These are phyloP conservation scores for Zaprionus ghesquierei DNA, from an alignment of 1,140 invertebrate genomes.

Conservation along the genomic window DNA sequence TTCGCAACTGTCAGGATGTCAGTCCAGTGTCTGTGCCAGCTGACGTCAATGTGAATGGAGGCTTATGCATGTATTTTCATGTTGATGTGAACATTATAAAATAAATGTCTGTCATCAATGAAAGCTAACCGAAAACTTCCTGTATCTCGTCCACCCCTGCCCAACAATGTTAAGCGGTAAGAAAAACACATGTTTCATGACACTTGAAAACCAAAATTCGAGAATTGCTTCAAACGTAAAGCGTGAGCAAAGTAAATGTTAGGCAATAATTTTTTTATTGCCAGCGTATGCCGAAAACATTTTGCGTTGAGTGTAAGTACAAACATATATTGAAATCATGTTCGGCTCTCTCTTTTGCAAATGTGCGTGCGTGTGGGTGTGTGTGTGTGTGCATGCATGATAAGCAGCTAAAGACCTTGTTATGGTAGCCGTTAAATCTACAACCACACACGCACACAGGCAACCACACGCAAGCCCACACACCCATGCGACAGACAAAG, in stretches of 20 bases:
- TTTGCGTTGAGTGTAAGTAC: constrained; percentile 62
- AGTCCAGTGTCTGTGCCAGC: constrained; percentile 41
- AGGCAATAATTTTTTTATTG: constrained; percentile 77
- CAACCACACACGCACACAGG: constrained; percentile 19
- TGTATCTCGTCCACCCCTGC: background rate
- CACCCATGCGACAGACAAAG: constrained; percentile 11
- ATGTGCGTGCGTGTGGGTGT: constrained; percentile 6
- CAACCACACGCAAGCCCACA: background rate
- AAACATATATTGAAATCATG: constrained; percentile 64
- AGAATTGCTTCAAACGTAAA: constrained; percentile 49
- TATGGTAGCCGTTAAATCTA: constrained; percentile 67
- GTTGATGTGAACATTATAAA: constrained; percentile 24
- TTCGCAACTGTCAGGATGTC: constrained; percentile 32
- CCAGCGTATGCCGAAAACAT: constrained; percentile 59
- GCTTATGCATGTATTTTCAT: constrained; percentile 27
- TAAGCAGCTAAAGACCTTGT: constrained; percentile 67
- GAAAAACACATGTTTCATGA: constrained; percentile 67
- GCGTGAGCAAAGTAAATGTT: constrained; percentile 42
- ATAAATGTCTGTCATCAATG: constrained; percentile 38
- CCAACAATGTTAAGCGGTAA: background rate
- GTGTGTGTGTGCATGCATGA: constrained; percentile 26
- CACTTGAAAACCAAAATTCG: constrained; percentile 55
- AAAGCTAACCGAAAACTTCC: constrained; percentile 9
- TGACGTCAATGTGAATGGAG: constrained; percentile 52
- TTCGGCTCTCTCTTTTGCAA: constrained; percentile 27